Percentiles rank a stretch among this genome's conserved stretches.
Conservation (phyloP, 2,797 vertebrate genomes). For the Otolemur crassicaudatus region DNA sequence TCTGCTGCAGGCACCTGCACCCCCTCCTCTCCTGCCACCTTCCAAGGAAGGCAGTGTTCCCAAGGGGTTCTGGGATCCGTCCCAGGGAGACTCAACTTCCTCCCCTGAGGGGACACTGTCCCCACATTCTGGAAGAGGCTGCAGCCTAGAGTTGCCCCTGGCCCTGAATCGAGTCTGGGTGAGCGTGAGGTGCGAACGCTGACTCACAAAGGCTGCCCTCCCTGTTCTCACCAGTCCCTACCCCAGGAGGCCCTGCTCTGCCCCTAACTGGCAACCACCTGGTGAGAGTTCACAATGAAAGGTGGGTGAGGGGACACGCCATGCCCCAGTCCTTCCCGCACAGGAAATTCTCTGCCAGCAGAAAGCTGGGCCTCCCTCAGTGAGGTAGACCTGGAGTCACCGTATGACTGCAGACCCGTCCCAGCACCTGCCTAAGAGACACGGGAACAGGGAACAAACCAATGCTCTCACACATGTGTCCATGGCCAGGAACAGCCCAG, state of each 20-base stretch:
- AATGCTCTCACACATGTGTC: accelerated
- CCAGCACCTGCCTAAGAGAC: accelerated
- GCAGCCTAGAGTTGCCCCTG: not conserved
- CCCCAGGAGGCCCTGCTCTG: not conserved
- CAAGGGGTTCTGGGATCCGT: not conserved
- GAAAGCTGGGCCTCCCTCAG: not conserved
- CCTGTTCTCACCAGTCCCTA: not conserved
- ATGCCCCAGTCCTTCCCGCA: not conserved
- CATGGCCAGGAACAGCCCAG: not conserved
- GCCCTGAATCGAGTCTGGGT: not conserved
- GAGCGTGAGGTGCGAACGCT: not conserved
- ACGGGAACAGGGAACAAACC: accelerated
- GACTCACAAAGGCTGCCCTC: not conserved
- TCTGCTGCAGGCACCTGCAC: not conserved
- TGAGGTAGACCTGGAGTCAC: not conserved
- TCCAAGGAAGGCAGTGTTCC: not conserved
- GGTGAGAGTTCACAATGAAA: not conserved
- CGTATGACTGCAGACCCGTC: accelerated
- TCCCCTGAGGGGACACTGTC: not conserved
- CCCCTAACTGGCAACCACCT: not conserved
- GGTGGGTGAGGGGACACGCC: accelerated
- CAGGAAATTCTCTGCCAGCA: not conserved
- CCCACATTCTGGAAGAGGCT: not conserved
- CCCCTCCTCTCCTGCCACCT: not conserved
- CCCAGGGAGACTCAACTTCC: no score